phyloP scores from a whole-genome alignment of 1,140 invertebrate species.

The Cydia pomonella region DNA sequence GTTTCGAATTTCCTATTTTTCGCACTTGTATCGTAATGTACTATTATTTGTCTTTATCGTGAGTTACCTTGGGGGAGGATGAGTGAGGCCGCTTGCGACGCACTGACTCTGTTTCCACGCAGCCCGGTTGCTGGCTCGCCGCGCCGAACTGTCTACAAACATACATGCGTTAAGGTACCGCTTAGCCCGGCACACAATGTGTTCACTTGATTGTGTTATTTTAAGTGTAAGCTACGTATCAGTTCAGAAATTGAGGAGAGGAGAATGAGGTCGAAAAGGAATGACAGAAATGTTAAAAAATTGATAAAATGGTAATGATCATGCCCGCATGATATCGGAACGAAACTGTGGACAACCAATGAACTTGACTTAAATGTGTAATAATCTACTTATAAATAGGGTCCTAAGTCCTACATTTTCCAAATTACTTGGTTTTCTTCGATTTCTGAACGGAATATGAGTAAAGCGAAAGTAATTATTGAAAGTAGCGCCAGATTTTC shows the following conservation, averaged over 20 bases:
- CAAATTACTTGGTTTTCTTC: not conserved
- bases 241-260: not conserved
- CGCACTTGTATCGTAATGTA: too few relatives aligned
- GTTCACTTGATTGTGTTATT: slow-evolving; percentile 28
- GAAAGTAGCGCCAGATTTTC: not conserved
- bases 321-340: not conserved
- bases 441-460: not conserved
- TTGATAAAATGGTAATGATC: not conserved
- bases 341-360: not conserved
- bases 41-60: not conserved
- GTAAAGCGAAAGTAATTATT: not conserved
- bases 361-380: not conserved
- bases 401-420: too few relatives aligned
- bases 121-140: slow-evolving; percentile 87
- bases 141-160: slow-evolving; percentile 89
- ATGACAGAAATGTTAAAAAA: not conserved
- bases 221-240: not conserved
- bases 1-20: too few relatives aligned
- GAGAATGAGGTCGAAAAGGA: not conserved
- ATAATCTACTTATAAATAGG: not conserved
- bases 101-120: slow-evolving; percentile 89
- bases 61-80: slow-evolving; percentile 79
- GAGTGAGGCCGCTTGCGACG: slow-evolving; percentile 85
- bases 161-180: slow-evolving; percentile 81
- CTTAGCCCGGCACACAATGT: slow-evolving; percentile 43